Evolutionary conservation across 2,797 vertebrate genomes (phyloP), one percentile per base, ranked within the genome.

Genomic region (Smutsia gigantea): DNA sequence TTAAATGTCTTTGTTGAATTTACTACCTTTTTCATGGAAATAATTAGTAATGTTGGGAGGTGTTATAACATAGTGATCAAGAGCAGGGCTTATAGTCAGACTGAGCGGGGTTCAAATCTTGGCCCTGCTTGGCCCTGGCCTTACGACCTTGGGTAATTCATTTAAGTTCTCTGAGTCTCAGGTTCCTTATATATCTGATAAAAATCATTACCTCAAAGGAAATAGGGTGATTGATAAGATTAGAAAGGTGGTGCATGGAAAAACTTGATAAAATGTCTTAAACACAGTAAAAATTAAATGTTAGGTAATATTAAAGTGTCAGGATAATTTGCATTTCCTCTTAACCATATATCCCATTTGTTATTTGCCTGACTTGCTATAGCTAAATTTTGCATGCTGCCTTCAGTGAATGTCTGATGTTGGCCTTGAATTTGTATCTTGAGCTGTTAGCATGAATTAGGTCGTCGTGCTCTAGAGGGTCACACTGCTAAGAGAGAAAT

Each of bases 261-360:
- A 93, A 82, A 77, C 15, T 86, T 59, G 74, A 61, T 90, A 87
- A 10, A 88, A 9, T 72, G 8, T 88, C 83, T 78, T 83, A 90
- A 11, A 59, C 6, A 27, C 75, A 42, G 51, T 96, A 87, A 82
- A 92, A 89, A 68, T 92, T 69, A 31, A 81, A 71, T 72, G 21
- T 88, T 93, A 88, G 34, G 49, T 92, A 59, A 87, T 93, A 75
- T 81, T 93, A 63, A 95, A 95, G 37, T 92, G 29, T n/a, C 34
- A 42, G 64, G 77, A 89, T 95, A 66, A 90, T 78, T 83, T 91
- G 27, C 77, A 10, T 97, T 97, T 97, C 63, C 94, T 95, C 25
- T 21, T 92, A 46, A 55, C 27, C 7, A 19, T 53, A 88, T 0
- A 46, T 25, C 25, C 25, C n/a, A 27, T 86, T 46, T 93, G 37